Base-by-base conservation (phyloP, 1,140 invertebrate genomes). In the Lerema accius region DNA sequence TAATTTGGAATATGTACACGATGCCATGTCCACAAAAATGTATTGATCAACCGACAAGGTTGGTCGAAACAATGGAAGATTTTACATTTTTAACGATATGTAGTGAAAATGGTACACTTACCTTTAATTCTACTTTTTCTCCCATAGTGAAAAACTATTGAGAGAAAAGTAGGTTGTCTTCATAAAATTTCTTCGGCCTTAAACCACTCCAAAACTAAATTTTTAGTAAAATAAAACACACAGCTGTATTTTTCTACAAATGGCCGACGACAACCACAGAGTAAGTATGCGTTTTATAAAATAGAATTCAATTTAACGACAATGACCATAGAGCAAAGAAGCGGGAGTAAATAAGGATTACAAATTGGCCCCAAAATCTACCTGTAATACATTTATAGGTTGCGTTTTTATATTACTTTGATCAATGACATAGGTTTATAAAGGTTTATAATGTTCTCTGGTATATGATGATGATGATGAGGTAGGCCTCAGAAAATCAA, bases 21-120 rank as follows among this genome's bases (percentile, higher is more conserved):
- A 45, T 45, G 23, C 53, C 48, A 63, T 56, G 59, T 63, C 35
- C 63, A 62, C 40, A 71, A 69, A 23, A 75, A 75, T 75, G 66
- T 79, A 81, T 80, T 62, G 80, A 84, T 69, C 74, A 81, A 84
- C 69, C 59, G 73, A 82, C 70, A 74, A 83, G 70, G 71, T 78
- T 73, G 77, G 71, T 78, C 70, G 76, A 84, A 67, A 84, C 77
- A 84, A 80, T 84, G 80, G 76, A 80, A 78, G 55, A 67, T 73
- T 70, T 45, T 51, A 45, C 35, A 23, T n/a, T 61, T 58, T 67
- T 55, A 50, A 23, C 63, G n/a, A 23, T 65, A 63, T 48, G 43
- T 56, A 4, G 10, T 4, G 13, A 43, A 43, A 56, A 1, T 7
- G 6, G 50, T 45, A 65, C 56, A 73, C 78, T 63, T 76, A 86